A percentile compares a stretch with the other conserved stretches of the same genome.
Evolutionary conservation across 1,140 invertebrate genomes (phyloP).

Genomic region (Drosophila cardini): DNA sequence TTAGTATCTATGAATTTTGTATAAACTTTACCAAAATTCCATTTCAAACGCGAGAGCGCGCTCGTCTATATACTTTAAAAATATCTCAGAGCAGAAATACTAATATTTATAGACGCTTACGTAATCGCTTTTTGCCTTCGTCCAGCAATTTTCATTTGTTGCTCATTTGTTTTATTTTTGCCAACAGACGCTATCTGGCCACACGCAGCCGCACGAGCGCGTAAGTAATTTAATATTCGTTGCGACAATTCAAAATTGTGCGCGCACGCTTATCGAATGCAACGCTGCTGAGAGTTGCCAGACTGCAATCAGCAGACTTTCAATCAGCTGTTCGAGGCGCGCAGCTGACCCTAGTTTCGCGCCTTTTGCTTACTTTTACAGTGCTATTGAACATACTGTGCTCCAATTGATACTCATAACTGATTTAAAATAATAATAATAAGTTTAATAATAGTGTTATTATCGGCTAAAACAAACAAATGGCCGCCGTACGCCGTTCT

Average conservation of each 20-base stretch:
- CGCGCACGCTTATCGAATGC: slow-evolving; percentile 43
- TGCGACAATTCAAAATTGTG: slow-evolving; percentile 41
- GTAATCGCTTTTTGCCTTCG: slow-evolving; percentile 61
- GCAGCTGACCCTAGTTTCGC: slow-evolving; percentile 48
- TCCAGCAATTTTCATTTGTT: slow-evolving; percentile 67
- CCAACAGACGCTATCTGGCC: slow-evolving; percentile 35
- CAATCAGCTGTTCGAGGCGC: slow-evolving; percentile 24
- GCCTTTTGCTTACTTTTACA: slow-evolving; percentile 45
- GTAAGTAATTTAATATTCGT: slow-evolving; percentile 77
- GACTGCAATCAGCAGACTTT: slow-evolving; percentile 38
- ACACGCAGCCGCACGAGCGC: slow-evolving; percentile 48
- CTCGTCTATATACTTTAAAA: slow-evolving; percentile 74
- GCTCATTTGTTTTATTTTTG: slow-evolving; percentile 67
- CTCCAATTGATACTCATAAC: not conserved
- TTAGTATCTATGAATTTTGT: slow-evolving; percentile 33
- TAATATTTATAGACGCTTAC: slow-evolving; percentile 79
- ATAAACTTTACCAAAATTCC: slow-evolving; percentile 78
- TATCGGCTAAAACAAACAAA: slow-evolving; percentile 36
- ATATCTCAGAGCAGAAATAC: slow-evolving; percentile 60
- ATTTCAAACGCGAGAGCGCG: slow-evolving; percentile 58
- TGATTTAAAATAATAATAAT: slow-evolving; percentile 4
- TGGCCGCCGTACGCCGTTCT: slow-evolving; percentile 77
- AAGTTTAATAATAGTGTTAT: slow-evolving; percentile 12
- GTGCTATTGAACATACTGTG: slow-evolving; percentile 27
- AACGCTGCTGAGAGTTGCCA: slow-evolving; percentile 54